Conservation (phyloP, 2,113 vertebrate genomes). For the Bubalus kerabau region DNA sequence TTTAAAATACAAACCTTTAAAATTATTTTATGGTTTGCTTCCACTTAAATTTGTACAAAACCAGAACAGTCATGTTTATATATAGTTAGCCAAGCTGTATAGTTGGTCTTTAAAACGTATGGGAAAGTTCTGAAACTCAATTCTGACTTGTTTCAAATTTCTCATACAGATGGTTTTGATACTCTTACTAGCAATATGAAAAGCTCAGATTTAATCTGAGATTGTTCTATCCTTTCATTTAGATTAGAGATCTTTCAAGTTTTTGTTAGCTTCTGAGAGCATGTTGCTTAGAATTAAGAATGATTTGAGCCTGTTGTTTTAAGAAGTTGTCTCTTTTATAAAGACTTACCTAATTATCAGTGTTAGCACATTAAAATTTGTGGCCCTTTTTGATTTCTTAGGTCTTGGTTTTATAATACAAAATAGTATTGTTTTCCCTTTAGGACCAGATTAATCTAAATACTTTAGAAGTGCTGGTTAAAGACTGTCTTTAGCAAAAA, state of each 20-base stretch:
- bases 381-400: slow-evolving; percentile 23
- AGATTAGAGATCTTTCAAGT: slow-evolving; percentile 8
- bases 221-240: slow-evolving; percentile 12
- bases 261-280: slow-evolving; percentile 27
- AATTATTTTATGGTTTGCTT: slow-evolving; percentile 35
- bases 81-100: slow-evolving; percentile 22
- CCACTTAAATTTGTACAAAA: slow-evolving; percentile 27
- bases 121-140: slow-evolving; percentile 12
- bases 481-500: slow-evolving; percentile 12
- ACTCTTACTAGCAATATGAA: slow-evolving; percentile 6
- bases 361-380: background rate
- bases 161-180: slow-evolving; percentile 32
- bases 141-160: slow-evolving; percentile 32
- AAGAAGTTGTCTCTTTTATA: slow-evolving; percentile 9
- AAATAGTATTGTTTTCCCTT: background rate
- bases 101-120: slow-evolving; percentile 31
- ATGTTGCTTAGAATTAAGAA: slow-evolving; percentile 12
- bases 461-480: slow-evolving; percentile 30
- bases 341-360: background rate
- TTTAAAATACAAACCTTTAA: background rate
- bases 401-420: background rate
- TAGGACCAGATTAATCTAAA: background rate
- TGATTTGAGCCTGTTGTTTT: background rate
- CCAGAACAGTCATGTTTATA: background rate
- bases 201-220: slow-evolving; percentile 28